These are phyloP conservation scores for Drosophila ambigua DNA, from an alignment of 1,140 invertebrate genomes.

Conservation along the genomic window DNA sequence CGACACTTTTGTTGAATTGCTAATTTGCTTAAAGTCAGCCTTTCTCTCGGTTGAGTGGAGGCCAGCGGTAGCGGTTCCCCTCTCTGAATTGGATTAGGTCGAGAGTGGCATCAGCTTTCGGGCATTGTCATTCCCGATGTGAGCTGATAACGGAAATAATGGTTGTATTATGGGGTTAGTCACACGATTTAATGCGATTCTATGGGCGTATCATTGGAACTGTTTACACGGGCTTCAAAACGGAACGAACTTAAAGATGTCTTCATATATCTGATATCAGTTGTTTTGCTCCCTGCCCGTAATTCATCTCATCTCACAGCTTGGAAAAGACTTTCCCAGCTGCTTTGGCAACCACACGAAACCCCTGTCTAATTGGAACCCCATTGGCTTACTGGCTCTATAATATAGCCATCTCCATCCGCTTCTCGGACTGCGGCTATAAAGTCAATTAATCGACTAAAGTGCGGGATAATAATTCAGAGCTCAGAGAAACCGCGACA, in stretches of 20 bases:
- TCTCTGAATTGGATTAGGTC: constrained; percentile 23
- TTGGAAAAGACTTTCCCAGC: constrained; percentile 41
- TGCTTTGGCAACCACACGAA: constrained; percentile 27
- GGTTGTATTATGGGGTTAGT: constrained; percentile 38
- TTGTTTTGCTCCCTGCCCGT: background rate
- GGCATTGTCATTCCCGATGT: background rate
- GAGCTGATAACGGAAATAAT: constrained; percentile 45
- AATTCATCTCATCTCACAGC: constrained; percentile 19
- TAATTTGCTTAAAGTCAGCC: constrained; percentile 74
- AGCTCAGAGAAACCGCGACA: constrained; percentile 70
- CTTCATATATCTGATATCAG: background rate
- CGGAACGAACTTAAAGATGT: background rate
- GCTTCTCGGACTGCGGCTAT: constrained; percentile 25
- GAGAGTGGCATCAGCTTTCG: constrained; percentile 33
- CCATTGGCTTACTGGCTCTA: constrained; percentile 43
- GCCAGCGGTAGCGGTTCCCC: constrained; percentile 2
- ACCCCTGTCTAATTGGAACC: constrained; percentile 67
- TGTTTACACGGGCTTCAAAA: background rate
- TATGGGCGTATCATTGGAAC: background rate
- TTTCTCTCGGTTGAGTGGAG: constrained; percentile 33
- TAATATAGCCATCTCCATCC: constrained; percentile 10
- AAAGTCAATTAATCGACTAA: constrained; percentile 81
- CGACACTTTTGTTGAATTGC: constrained; percentile 71
- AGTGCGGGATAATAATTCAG: constrained; percentile 72
- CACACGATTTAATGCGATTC: constrained; percentile 23